Percentiles rank a stretch among this genome's conserved stretches.
These are phyloP conservation scores for Reinhardtius hippoglossoides DNA, from an alignment of 2,113 vertebrate genomes.

Conservation along the genomic window DNA sequence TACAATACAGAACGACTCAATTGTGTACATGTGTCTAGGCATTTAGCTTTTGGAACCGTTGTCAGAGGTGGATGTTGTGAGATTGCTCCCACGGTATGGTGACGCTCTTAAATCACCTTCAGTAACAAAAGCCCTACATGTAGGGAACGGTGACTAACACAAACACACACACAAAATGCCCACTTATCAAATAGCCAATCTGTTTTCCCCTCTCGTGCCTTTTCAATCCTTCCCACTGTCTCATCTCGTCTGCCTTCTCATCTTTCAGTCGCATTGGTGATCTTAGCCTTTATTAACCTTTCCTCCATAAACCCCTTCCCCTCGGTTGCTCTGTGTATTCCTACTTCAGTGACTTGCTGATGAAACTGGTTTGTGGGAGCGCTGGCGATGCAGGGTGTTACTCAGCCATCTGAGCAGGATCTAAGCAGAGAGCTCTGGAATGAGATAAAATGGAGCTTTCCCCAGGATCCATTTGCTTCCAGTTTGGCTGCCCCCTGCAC, in stretches of 20 bases:
- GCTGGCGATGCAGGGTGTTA: background rate
- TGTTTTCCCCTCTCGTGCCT: background rate
- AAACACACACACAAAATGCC: background rate
- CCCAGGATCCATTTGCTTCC: conserved; percentile 2
- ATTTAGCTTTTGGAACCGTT: too few species aligned
- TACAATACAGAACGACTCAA: too few species aligned
- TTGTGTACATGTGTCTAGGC: too few species aligned
- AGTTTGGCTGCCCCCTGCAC: background rate
- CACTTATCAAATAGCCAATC: conserved; percentile 5
- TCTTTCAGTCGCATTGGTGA: conserved; percentile 7
- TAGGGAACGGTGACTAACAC: background rate
- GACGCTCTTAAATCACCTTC: too few species aligned
- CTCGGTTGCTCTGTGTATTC: conserved; percentile 1
- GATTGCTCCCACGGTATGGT: too few species aligned
- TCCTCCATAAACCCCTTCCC: background rate
- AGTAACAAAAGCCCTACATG: too few species aligned
- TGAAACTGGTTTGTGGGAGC: background rate
- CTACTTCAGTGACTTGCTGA: conserved; percentile 18
- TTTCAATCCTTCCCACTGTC: conserved; percentile 11
- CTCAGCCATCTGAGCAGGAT: conserved; percentile 16
- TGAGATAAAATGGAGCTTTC: conserved; percentile 3
- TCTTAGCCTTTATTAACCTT: conserved; percentile 21
- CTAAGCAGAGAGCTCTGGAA: background rate
- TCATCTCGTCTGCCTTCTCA: conserved; percentile 27
- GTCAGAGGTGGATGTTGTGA: too few species aligned